Evolutionary conservation across 2,113 vertebrate species (phyloP), one percentile per base, ranked within the genome.

Genomic region (Thunnus maccoyii): DNA sequence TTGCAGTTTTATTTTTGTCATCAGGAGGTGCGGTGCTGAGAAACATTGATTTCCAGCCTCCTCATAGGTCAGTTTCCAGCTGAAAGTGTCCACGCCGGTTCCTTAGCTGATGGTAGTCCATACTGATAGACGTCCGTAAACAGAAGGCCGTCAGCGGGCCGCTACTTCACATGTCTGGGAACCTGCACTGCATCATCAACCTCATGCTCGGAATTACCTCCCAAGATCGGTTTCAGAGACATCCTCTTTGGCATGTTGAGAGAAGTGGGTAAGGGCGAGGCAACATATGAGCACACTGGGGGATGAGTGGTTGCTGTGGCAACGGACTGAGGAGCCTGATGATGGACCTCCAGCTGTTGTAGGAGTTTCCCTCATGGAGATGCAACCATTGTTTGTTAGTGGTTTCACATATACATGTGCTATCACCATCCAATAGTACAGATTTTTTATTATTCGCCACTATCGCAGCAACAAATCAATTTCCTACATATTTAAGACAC

Each of bases 301-400:
- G 47, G 70, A 68, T 51, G 52, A 77, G 76, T 7, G 41, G 80
- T 83, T 78, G 74, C 70, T 68, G 61, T 82, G 50, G 81, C 57
- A 80, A 83, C 86, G 69, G 32, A 51, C 50, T 44, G 18, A n/a
- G 20, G n/a, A n/a, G 30, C 11, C 17, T 41, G 12, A 46, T 51
- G 68, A 65, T 50, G 68, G 57, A 70, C 64, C 51, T 63, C 61
- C 41, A 27, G 44, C 52, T 60, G 47, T 15, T 14, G n/a, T 32
- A 78, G 48, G 47, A 36, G 13, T 67, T 50, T 76, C 50, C 13
- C 55, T 51, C 16, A 12, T 3, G 36, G 16, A 48, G 27, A 55
- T 48, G 15, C 18, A 18, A 36, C 57, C 15, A 41, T 46, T 60
- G 13, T 54, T 61, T 68, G 5, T 62, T 57, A 15, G 22, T 1